A percentile compares a stretch with the other conserved stretches of the same genome.
These are phyloP conservation scores for Artemisiospiza belli DNA, from an alignment of 2,113 vertebrate genomes.

Conservation along the genomic window DNA sequence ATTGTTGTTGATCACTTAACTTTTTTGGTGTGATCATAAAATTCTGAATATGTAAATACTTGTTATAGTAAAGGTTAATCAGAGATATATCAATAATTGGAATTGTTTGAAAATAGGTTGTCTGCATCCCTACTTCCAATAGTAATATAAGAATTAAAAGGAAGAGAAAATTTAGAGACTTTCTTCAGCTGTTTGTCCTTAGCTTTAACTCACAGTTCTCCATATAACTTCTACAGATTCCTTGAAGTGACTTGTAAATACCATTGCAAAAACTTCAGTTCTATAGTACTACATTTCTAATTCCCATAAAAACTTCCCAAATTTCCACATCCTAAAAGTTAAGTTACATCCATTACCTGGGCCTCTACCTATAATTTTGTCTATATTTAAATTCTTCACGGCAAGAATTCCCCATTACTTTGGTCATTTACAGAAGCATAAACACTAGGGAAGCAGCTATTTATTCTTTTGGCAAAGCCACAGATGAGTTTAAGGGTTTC, in stretches of 20 bases:
- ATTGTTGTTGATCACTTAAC: not conserved
- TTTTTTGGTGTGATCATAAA: not conserved
- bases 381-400: not conserved
- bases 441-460: not conserved
- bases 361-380: not conserved
- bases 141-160: not conserved
- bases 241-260: not conserved
- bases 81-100: not conserved
- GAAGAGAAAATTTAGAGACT: not conserved
- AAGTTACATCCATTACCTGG: not conserved
- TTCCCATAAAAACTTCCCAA: not conserved
- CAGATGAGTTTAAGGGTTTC: not conserved
- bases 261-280: not conserved
- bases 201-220: not conserved
- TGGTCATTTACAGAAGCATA: not conserved
- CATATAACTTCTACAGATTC: not conserved
- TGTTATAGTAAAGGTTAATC: not conserved
- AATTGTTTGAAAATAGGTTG: not conserved
- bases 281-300: not conserved
- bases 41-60: not conserved
- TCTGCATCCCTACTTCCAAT: not conserved
- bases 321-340: not conserved
- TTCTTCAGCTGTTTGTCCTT: not conserved
- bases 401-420: not conserved
- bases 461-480: not conserved